A percentile compares a stretch with the other conserved stretches of the same genome.
Evolutionary conservation across 2,888 invertebrate genomes (phyloP).

Genomic region (Leptinotarsa juncta): DNA sequence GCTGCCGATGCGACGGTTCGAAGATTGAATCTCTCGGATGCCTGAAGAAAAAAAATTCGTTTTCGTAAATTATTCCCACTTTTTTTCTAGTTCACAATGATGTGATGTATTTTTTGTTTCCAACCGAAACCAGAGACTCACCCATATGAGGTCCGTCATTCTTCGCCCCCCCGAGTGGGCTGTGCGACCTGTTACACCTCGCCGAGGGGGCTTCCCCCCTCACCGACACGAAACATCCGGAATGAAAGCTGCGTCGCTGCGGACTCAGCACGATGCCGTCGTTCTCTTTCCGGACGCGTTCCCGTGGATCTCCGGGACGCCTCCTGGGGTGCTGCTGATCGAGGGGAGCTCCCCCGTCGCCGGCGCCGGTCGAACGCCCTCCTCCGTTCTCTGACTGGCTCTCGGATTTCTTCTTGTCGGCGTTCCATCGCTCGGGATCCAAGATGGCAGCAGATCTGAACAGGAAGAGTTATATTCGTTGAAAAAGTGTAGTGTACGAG

Average conservation of each 20-base stretch:
- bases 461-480: background rate
- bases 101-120: no score
- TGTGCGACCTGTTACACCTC: constrained; percentile 53
- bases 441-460: constrained; percentile 51
- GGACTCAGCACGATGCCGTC: constrained; percentile 88
- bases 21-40: constrained; percentile 52
- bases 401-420: constrained; percentile 71
- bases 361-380: constrained; percentile 66
- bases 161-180: constrained; percentile 54
- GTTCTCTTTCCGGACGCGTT: constrained; percentile 83
- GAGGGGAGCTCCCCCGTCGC: constrained; percentile 44
- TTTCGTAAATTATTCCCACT: no score
- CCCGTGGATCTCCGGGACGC: constrained; percentile 74
- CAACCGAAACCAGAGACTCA: constrained; percentile 8
- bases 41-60: constrained; percentile 35
- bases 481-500: background rate
- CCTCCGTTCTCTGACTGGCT: constrained; percentile 74
- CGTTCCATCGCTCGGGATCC: constrained; percentile 64
- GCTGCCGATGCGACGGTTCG: constrained; percentile 81
- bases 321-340: constrained; percentile 63
- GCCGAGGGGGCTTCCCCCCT: constrained; percentile 52
- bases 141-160: constrained; percentile 39
- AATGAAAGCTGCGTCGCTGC: constrained; percentile 86
- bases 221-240: constrained; percentile 84
- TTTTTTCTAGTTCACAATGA: no score